Base-by-base conservation (phyloP, 2,797 vertebrate genomes). In the Leptodactylus fallax region DNA sequence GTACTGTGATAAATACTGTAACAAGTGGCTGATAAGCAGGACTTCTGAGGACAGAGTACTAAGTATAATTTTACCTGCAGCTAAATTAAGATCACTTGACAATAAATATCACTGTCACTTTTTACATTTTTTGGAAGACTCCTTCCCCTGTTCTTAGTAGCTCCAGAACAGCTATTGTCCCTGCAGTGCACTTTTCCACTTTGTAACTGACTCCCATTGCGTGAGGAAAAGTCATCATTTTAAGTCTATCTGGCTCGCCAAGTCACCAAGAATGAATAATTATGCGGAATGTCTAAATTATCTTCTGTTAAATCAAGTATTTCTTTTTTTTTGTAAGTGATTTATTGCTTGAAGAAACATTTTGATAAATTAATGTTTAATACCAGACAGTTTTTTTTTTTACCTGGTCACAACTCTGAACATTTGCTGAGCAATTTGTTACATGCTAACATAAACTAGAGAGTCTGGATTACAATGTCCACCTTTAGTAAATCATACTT, bases 401-500 rank as follows among this genome's bases (percentile, higher is more conserved):
- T 12, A 76, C 11, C 72, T n/a, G 36, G 67, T 71, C 6, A 36
- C 3, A 49, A 72, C 3, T 74, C 71, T 0, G 19, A 76, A 53
- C 72, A 76, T 23, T 51, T 23, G 19, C 47, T 53, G n/a, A 76
- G 49, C 21, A 76, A 76, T 76, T 53, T 76, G 72, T n/a, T 74
- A 49, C 19, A 74, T 49, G 8, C 45, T 49, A 49, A 49, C 71
- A 49, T 74, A 49, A 74, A 74, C 45, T 51, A n/a, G 71, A 1
- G 71, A 72, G 67, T 72, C 47, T 51, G 21, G 49, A 51, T 76
- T 76, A 76, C 51, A 13, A 76, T 76, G 72, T 76, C 72, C 49
- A 14, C 69, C 36, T 16, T 45, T 69, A 36, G 27, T 69, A 45
- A 27, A 51, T 76, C 47, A 23, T 53, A 53, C 21, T 51, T 47